phyloP scores from a whole-genome alignment of 2,888 invertebrate genomes.

The Mactromeris polynyma region DNA sequence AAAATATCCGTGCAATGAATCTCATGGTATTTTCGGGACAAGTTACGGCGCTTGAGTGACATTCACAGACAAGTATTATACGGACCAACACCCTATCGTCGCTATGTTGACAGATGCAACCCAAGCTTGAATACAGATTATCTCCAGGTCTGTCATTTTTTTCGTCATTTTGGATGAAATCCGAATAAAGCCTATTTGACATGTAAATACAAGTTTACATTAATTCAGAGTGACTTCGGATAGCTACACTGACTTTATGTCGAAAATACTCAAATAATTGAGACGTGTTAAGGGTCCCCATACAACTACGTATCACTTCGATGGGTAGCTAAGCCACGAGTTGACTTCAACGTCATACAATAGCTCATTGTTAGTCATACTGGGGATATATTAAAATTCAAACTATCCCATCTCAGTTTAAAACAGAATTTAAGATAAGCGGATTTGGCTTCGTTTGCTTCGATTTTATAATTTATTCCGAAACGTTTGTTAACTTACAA shows the following conservation, averaged over 20 bases:
- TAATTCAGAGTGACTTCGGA: conserved; percentile 32
- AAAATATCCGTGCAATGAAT: conserved; percentile 34
- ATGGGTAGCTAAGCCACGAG: conserved; percentile 42
- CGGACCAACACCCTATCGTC: conserved; percentile 51
- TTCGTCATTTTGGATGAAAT: conserved; percentile 50
- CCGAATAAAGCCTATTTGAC: conserved; percentile 52
- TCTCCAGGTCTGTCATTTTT: conserved; percentile 62
- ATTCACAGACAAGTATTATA: conserved; percentile 31
- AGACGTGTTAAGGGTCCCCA: conserved; percentile 26
- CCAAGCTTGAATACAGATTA: conserved; percentile 55
- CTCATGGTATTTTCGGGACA: conserved; percentile 46
- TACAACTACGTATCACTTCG: conserved; percentile 31
- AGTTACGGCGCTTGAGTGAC: conserved; percentile 51
- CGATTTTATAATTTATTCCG: conserved; percentile 60
- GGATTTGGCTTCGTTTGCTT: background rate
- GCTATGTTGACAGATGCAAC: conserved; percentile 55
- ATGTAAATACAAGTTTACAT: conserved; percentile 51
- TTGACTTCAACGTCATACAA: conserved; percentile 46
- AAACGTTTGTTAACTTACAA: conserved; percentile 48
- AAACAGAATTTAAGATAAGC: background rate
- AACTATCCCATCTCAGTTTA: background rate
- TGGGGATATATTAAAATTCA: background rate
- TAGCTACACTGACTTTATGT: conserved; percentile 23
- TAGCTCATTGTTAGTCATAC: conserved; percentile 32
- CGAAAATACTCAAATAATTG: conserved; percentile 39